Percentiles rank a stretch among this genome's conserved stretches.
These are phyloP conservation scores for Drosophila trichaetosa DNA, from an alignment of 2,888 invertebrate genomes.

Conservation along the genomic window DNA sequence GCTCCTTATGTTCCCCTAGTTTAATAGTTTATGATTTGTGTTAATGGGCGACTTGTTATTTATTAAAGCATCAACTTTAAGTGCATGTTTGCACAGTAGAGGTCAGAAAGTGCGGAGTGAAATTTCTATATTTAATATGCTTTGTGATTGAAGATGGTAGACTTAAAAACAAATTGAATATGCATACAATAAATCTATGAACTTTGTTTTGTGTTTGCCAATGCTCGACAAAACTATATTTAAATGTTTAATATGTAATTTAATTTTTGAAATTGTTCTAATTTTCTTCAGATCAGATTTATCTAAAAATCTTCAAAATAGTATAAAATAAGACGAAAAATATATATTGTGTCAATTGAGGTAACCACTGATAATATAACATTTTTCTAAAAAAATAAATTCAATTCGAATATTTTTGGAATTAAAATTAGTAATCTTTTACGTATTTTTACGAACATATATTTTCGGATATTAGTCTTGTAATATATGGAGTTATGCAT, in stretches of 20 bases:
- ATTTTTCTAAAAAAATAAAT: not conserved
- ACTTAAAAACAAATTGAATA: not conserved
- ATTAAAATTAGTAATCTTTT: not conserved
- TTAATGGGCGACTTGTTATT: slow-evolving; percentile 22
- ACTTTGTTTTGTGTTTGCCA: not conserved
- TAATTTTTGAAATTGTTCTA: not conserved
- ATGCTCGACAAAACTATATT: not conserved
- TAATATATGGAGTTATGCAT: not conserved
- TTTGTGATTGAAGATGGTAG: not conserved
- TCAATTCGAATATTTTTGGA: not conserved
- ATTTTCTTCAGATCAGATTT: not conserved
- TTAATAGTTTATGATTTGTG: slow-evolving; percentile 39
- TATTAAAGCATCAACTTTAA: slow-evolving; percentile 13
- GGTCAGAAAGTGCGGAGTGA: not conserved
- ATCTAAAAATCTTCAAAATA: not conserved
- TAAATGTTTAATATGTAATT: not conserved
- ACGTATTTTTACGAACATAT: not conserved
- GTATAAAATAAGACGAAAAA: not conserved
- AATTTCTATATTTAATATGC: not conserved
- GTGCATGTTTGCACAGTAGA: not conserved
- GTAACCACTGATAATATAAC: not conserved
- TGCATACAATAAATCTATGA: not conserved
- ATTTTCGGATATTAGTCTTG: not conserved
- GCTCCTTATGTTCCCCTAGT: slow-evolving; percentile 60
- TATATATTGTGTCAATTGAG: not conserved